Evolutionary conservation across 2,113 vertebrate species (phyloP).

Genomic region (Plecotus auritus): DNA sequence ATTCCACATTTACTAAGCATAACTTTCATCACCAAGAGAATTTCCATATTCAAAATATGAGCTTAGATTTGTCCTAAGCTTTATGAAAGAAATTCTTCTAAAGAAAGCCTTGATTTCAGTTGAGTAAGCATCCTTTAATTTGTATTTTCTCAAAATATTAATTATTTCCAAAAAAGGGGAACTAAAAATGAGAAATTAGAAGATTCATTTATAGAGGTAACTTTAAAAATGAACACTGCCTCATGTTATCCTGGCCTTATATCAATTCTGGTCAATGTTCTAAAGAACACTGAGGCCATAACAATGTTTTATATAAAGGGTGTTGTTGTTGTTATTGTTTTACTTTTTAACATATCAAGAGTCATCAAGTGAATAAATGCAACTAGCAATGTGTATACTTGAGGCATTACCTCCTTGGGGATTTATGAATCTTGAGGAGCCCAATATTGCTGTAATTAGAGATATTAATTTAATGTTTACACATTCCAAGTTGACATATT

Average conservation of each 20-base stretch:
- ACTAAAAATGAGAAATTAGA: slow-evolving; percentile 60
- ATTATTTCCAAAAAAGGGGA: slow-evolving; percentile 64
- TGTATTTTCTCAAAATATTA: slow-evolving; percentile 70
- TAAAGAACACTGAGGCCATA: neutral
- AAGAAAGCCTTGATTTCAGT: slow-evolving; percentile 54
- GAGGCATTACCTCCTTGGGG: neutral
- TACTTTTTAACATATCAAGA: neutral
- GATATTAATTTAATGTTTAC: neutral
- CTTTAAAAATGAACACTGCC: slow-evolving; percentile 73
- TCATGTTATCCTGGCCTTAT: neutral
- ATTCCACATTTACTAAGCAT: slow-evolving; percentile 76
- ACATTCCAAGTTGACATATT: neutral
- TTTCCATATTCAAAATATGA: slow-evolving; percentile 74
- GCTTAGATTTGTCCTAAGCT: slow-evolving; percentile 64
- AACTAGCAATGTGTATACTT: neutral
- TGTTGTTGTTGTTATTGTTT: neutral
- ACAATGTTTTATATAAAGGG: neutral
- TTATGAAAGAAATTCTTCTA: slow-evolving; percentile 73
- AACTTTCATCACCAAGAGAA: slow-evolving; percentile 75
- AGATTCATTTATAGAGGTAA: slow-evolving; percentile 61
- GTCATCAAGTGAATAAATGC: neutral
- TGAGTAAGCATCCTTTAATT: slow-evolving; percentile 69
- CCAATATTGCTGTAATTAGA: neutral
- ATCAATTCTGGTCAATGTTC: slow-evolving; percentile 16
- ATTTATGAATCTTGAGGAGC: neutral